phyloP scores from a whole-genome alignment of 2,797 vertebrate species.

The Peromyscus attwateri region DNA sequence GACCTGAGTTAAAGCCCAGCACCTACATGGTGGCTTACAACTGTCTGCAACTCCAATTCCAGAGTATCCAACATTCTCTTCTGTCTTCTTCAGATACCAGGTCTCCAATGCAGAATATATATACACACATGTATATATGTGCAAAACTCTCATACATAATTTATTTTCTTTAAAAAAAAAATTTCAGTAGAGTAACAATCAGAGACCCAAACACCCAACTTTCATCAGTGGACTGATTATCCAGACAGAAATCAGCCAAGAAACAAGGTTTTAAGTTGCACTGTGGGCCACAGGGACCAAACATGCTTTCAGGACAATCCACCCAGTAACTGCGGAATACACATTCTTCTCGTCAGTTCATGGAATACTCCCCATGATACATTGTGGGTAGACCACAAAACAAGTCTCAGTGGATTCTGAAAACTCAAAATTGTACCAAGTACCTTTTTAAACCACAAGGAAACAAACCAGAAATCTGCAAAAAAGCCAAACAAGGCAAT shows the following conservation, averaged over 20 bases:
- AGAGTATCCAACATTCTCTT: neutral
- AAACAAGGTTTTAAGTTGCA: neutral
- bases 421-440: neutral
- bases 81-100: neutral
- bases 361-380: too few species aligned
- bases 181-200: neutral
- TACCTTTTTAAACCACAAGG: neutral
- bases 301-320: too few species aligned
- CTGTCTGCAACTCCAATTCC: neutral
- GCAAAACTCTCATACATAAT: neutral
- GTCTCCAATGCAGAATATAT: neutral
- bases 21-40: neutral
- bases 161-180: neutral
- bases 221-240: neutral
- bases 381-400: neutral
- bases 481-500: neutral
- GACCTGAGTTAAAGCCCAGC: neutral
- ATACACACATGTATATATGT: neutral
- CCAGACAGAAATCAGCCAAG: neutral
- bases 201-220: neutral
- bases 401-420: neutral
- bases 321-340: neutral
- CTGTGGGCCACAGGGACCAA: neutral
- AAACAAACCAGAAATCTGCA: neutral
- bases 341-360: neutral